Evolutionary conservation across 2,888 invertebrate genomes (phyloP).

Genomic region (Caenorhabditis drosophilae): DNA sequence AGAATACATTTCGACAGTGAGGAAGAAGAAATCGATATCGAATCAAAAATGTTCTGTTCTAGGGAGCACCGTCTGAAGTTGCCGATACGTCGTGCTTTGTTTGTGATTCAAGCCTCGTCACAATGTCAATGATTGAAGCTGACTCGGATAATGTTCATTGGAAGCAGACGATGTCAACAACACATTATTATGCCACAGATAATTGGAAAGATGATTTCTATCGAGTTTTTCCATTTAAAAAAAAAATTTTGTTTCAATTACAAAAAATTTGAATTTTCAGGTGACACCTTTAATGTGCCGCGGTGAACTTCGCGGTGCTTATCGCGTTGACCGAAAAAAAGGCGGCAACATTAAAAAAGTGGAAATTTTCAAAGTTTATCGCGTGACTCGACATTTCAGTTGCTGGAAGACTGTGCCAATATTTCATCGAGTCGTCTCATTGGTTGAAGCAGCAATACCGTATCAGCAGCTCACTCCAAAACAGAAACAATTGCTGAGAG

Average conservation of each 20-base stretch:
- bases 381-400: slow-evolving; percentile 58
- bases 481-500: slow-evolving; percentile 26
- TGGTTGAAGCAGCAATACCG: slow-evolving; percentile 45
- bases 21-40: background rate
- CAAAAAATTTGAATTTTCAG: slow-evolving; percentile 17
- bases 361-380: slow-evolving; percentile 42
- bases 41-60: background rate
- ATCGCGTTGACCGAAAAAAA: slow-evolving; percentile 46
- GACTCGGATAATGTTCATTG: slow-evolving; percentile 54
- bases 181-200: slow-evolving; percentile 61
- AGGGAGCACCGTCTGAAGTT: slow-evolving; percentile 26
- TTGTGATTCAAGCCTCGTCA: slow-evolving; percentile 26
- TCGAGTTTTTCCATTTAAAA: slow-evolving; percentile 4
- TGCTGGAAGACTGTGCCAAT: slow-evolving; percentile 59
- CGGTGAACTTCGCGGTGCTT: slow-evolving; percentile 54
- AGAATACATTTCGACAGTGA: slow-evolving; percentile 52
- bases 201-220: slow-evolving; percentile 45
- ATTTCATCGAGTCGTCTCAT: slow-evolving; percentile 63
- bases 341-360: slow-evolving; percentile 34
- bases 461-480: slow-evolving; percentile 26
- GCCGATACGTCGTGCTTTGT: slow-evolving; percentile 30
- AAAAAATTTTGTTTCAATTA: background rate
- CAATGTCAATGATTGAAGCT: slow-evolving; percentile 28
- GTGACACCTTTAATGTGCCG: slow-evolving; percentile 54
- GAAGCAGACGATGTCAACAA: slow-evolving; percentile 62